Evolutionary conservation across 2,113 vertebrate genomes (phyloP).

Genomic region (Mungos mungo): DNA sequence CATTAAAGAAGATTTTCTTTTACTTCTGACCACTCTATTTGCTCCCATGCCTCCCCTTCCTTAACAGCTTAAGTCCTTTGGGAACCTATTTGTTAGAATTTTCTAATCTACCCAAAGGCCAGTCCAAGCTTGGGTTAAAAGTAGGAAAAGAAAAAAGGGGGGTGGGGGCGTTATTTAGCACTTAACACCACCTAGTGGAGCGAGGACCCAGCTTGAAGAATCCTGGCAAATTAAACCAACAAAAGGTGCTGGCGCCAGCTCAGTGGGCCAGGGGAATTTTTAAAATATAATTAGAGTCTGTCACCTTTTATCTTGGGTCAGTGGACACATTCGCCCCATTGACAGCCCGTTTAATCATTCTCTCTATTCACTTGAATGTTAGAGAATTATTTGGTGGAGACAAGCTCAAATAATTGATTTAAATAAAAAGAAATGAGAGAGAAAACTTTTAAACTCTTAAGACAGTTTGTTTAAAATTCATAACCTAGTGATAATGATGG

Average conservation of each 20-base stretch:
- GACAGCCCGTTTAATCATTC: slow-evolving; percentile 46
- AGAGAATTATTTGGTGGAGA: not conserved
- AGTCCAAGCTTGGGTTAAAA: slow-evolving; percentile 26
- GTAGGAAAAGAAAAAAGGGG: not conserved
- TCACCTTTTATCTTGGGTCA: slow-evolving; percentile 62
- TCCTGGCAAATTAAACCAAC: slow-evolving; percentile 24
- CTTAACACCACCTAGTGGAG: not conserved
- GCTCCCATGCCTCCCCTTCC: not conserved
- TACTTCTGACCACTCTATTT: not conserved
- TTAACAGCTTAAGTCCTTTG: not conserved
- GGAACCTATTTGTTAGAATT: not conserved
- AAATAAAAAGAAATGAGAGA: slow-evolving; percentile 10
- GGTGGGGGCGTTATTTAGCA: not conserved
- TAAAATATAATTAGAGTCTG: slow-evolving; percentile 30
- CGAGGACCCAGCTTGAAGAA: not conserved
- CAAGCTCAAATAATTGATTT: not conserved
- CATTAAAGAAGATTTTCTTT: not conserved
- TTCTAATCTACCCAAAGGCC: not conserved
- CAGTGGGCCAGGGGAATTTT: slow-evolving; percentile 49
- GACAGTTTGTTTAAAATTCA: not conserved
- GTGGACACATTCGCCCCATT: not conserved
- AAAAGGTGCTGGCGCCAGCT: slow-evolving; percentile 20
- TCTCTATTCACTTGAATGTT: slow-evolving; percentile 12
- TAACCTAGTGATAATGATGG: not conserved
- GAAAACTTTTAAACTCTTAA: not conserved